Evolutionary conservation across 2,888 invertebrate species (phyloP).

Genomic region (Dasysyrphus albostriatus): DNA sequence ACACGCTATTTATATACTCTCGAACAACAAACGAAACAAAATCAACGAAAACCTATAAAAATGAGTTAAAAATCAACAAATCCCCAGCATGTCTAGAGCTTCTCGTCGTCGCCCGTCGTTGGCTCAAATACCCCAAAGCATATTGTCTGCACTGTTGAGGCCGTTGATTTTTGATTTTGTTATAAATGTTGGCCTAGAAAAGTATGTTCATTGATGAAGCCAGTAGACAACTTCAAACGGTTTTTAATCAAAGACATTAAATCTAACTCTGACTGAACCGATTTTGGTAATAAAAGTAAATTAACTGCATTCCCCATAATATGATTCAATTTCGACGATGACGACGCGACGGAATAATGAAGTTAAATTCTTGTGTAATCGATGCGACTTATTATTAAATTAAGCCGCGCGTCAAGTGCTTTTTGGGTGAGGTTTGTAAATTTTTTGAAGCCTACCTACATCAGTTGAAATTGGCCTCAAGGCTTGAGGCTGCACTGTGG

Average conservation of each 20-base stretch:
- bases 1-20: neutral
- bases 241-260: constrained; percentile 21
- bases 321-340: constrained; percentile 20
- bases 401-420: constrained; percentile 41
- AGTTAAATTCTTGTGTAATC: constrained; percentile 60
- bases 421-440: constrained; percentile 19
- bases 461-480: constrained; percentile 34
- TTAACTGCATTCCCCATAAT: constrained; percentile 60
- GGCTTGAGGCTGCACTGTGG: constrained; percentile 54
- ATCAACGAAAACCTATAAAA: constrained; percentile 17
- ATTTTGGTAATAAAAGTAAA: constrained; percentile 51
- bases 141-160: constrained; percentile 54
- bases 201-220: constrained; percentile 34
- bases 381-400: constrained; percentile 54
- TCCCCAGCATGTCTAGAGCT: constrained; percentile 48
- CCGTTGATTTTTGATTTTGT: constrained; percentile 20
- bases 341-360: constrained; percentile 30
- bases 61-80: constrained; percentile 17
- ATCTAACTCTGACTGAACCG: neutral
- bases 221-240: constrained; percentile 19
- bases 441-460: neutral
- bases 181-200: constrained; percentile 21
- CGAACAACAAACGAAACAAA: neutral
- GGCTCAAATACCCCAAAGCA: constrained; percentile 51
- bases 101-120: neutral